Base-by-base conservation (phyloP, 2,113 vertebrate species). In the Phrynocephalus versicolor region DNA sequence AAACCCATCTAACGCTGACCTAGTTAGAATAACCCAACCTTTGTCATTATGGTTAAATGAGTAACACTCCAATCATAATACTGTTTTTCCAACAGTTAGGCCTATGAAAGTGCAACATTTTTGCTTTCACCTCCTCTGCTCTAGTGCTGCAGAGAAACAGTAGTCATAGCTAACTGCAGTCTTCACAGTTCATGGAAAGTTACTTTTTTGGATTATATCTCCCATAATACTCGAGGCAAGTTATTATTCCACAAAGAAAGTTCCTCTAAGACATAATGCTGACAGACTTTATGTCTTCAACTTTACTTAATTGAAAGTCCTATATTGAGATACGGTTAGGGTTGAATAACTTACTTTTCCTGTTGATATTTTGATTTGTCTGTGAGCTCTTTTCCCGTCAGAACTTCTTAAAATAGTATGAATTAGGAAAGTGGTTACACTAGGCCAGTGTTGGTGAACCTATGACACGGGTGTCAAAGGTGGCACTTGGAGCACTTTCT, bases 11-110 rank as follows among this genome's bases (percentile, higher is more conserved):
- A 69, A 89, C 72, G 65, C 0, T 0, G 86, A 77, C 83, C 92
- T 93, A 91, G 88, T 85, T 90, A 84, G 83, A 89, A 70, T 65
- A 87, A 65, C 67, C 85, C 55, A 77, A 87, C 82, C 77, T 89
- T 83, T 89, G 76, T 71, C 87, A 88, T 55, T 79, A 57, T 27
- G 10, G 64, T 55, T 60, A 74, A 21, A 89, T 87, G 88, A 1
- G 1, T 85, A 77, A 60, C 73, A 67, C 80, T 88, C 88, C 21
- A 78, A 81, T 23, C 3, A 75, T 85, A 77, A n/a, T 27, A 1
- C 1, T 72, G n/a, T n/a, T 80, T 77, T 27, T 14, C 45, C 33
- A 80, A 58, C 83, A 85, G 79, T 30, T 16, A 23, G 39, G 41
- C 16, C 2, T 25, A 79, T 58, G 73, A 84, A 90, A 93, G 85